Evolutionary conservation across 2,888 invertebrate genomes (phyloP), one percentile per base, ranked within the genome.

Genomic region (Poecilus cupreus): DNA sequence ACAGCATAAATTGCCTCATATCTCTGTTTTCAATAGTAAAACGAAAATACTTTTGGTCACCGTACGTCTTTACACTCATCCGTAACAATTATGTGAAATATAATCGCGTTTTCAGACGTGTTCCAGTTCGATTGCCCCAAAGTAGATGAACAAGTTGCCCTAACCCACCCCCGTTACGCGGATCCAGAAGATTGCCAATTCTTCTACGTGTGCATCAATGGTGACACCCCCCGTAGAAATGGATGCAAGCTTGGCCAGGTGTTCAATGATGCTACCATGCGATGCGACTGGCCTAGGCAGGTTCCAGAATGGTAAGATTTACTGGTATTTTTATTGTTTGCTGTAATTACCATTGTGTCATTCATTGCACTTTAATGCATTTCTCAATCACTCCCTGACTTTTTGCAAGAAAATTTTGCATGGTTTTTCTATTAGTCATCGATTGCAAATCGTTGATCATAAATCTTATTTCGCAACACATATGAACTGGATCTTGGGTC

Each of bases 131-230:
- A 93, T 18, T 97, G 97, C 85, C 97, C 96, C 0, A 91, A 93
- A 85, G 96, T 96, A 11, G 93, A 94, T 86, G 94, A 94, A 84
- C 91, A 92, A 0, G 91, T 92, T 49, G 96, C 92, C 0, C 91
- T 93, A 24, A 94, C 95, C 0, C 97, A 97, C 89, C 97, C 96
- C 0, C 92, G 97, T 0, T 97, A 96, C 87, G 93, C 96, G 0
- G 97, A 97, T 88, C 94, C 95, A 11, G 95, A 95, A 16, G 96
- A 97, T 88, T 97, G 97, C 85, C 97, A 96, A 89, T 97, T 92
- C 91, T 97, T 97, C 91, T 97, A 96, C 89, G 96, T 97, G 8
- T 97, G 97, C 88, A 96, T 97, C 85, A 96, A 97, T 86, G 97
- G 97, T 0, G 93, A 95, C 84, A 93, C 93, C 0, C 96, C 97